Conservation (phyloP, 2,888 invertebrate genomes). For the Idaea biselata region DNA sequence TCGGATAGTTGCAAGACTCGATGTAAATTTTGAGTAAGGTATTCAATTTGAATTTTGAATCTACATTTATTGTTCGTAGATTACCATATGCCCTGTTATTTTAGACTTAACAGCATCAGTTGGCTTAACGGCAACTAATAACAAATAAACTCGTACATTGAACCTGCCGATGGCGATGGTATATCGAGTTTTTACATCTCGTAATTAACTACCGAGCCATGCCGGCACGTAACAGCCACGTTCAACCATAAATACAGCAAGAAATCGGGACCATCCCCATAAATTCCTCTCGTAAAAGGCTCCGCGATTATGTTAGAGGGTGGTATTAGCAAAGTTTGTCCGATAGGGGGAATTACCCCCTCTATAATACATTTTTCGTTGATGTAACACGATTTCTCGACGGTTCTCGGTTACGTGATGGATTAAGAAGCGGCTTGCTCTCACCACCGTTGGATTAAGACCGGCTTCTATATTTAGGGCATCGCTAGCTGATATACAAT, state of each 20-base stretch:
- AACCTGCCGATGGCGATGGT: constrained; percentile 36
- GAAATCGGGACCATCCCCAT: constrained; percentile 79
- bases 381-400: constrained; percentile 82
- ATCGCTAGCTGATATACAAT: constrained; percentile 73
- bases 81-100: background rate
- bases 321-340: constrained; percentile 81
- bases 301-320: constrained; percentile 80
- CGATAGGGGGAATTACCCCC: constrained; percentile 67
- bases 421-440: constrained; percentile 77
- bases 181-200: constrained; percentile 43
- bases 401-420: constrained; percentile 80
- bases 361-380: constrained; percentile 82
- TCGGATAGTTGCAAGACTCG: constrained; percentile 13
- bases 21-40: constrained; percentile 2
- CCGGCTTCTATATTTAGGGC: constrained; percentile 72
- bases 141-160: constrained; percentile 22
- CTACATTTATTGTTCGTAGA: constrained; percentile 10
- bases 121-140: constrained; percentile 8
- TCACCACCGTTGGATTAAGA: constrained; percentile 74
- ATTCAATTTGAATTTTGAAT: constrained; percentile 13
- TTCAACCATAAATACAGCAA: constrained; percentile 76
- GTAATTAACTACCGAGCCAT: constrained; percentile 70
- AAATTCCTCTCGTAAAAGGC: constrained; percentile 81
- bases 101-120: background rate
- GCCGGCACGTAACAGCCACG: constrained; percentile 71